Base-by-base conservation (phyloP, 2,888 invertebrate genomes). In the Polylopha cassiicola region DNA sequence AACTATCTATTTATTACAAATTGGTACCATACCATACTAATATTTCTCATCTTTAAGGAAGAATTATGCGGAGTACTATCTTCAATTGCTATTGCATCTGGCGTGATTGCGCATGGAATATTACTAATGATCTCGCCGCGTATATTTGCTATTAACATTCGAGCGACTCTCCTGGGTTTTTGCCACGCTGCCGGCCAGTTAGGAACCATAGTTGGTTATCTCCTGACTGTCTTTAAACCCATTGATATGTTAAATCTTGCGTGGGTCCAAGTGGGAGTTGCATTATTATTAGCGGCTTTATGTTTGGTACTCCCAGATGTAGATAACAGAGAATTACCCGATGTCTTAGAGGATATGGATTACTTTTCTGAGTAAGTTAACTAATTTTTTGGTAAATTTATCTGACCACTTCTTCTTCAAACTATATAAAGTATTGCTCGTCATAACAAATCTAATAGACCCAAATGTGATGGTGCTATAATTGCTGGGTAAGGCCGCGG, bases 271-370 rank as follows among this genome's bases (percentile, higher is more conserved):
- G 39, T 68, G 1, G 53, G 46, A 2, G 49, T 70, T 2, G 63
- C 64, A 3, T 17, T 73, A 4, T 41, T 56, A 2, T 42, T 77
- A 9, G 48, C 50, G 16, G 55, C 58, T 5, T 34, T 78, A 21
- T 72, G 73, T 26, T 64, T 66, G 29, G 28, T 69, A 1, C 48
- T 81, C 5, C 72, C 75, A 4, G 66, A 80, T 46, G 71, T 80
- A 1, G 82, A 82, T 48, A 56, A 59, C n/a, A 64, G 82, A 47
- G 82, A 84, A 51, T 43, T 82, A 26, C 82, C 82, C 0, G 82
- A 84, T 51, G 52, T 76, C 13, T 53, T 80, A 28, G 67, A 65
- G 31, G 82, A 84, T 46, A 82, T 82, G 84, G 82, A 82, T 55
- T 80, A 78, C 51, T 84, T 73, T 58, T 69, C 70, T 15, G 81